phyloP scores from a whole-genome alignment of 2,113 vertebrate species.

The Catharus minimus region DNA sequence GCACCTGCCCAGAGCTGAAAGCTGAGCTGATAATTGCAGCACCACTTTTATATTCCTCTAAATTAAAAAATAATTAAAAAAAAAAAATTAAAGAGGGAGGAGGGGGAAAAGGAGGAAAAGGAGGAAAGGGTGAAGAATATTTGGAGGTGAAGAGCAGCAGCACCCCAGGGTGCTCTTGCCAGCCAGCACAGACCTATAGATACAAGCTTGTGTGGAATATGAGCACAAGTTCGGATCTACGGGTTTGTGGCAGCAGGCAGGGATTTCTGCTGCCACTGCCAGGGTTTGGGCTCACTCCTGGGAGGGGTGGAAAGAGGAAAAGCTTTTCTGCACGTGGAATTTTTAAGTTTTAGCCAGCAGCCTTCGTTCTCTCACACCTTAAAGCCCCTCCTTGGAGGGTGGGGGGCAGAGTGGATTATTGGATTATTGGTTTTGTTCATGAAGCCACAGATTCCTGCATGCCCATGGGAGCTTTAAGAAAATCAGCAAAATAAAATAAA shows the following conservation, averaged over 20 bases:
- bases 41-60: background rate
- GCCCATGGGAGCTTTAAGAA: background rate
- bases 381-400: background rate
- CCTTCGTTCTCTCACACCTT: background rate
- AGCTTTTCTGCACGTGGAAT: conserved; percentile 54
- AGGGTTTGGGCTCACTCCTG: background rate
- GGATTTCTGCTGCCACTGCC: conserved; percentile 62
- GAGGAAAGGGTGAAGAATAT: background rate
- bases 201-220: conserved; percentile 93
- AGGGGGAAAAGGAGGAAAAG: fast-evolving
- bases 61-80: background rate
- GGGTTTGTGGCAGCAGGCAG: conserved; percentile 95
- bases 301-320: background rate
- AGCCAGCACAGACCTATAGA: conserved; percentile 96
- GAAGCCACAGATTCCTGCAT: background rate
- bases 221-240: conserved; percentile 99
- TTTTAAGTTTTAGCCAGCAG: conserved; percentile 12
- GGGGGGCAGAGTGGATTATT: background rate
- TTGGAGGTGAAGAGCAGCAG: background rate
- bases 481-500: background rate
- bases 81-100: background rate
- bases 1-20: background rate
- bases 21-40: background rate
- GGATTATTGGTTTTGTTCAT: background rate
- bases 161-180: conserved; percentile 69